Base-by-base conservation (phyloP, 2,888 invertebrate species). In the Macrosoma leucophasiata region DNA sequence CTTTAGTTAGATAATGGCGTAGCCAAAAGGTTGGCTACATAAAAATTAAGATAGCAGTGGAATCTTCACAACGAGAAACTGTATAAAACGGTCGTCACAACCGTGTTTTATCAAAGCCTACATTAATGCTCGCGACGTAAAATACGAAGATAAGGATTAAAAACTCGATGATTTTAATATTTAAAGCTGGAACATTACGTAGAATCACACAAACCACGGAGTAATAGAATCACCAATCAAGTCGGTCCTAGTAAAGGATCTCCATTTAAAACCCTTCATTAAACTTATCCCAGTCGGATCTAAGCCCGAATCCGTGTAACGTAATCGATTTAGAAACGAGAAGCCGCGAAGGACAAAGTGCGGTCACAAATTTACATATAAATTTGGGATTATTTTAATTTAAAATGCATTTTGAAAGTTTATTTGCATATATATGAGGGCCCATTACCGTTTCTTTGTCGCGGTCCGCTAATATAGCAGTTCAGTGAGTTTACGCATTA, bases 341-440 rank as follows among this genome's bases (percentile, higher is more conserved):
- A 55, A 74, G 67, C 77, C 72, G 72, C 72, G 69, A 75, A 77
- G 77, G 77, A 76, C 78, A 70, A 73, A 76, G 62, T 71, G 76
- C 73, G 77, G 77, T 72, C 71, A 73, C 68, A 61, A 75, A 81
- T 79, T 82, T 72, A 72, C 82, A 81, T 82, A 75, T 78, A 79
- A 78, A 79, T 79, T 79, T 58, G 64, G 75, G 74, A 77, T 81
- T 76, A 78, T 78, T 79, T 79, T 82, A 81, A 81, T 81, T 79
- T 77, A 62, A 71, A 77, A 72, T 70, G 76, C 79, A 77, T 77
- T 78, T 67, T 55, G 62, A 64, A 67, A 71, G 69, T 75, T 67
- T 76, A 81, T 81, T 81, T 72, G 71, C 81, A 81, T 82, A 65
- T 78, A 77, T 73, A 79, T 73, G 69, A 71, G 69, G 50, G 61